Evolutionary conservation across 2,888 invertebrate genomes (phyloP), one percentile per base, ranked within the genome.

Genomic region (Formica aserva): DNA sequence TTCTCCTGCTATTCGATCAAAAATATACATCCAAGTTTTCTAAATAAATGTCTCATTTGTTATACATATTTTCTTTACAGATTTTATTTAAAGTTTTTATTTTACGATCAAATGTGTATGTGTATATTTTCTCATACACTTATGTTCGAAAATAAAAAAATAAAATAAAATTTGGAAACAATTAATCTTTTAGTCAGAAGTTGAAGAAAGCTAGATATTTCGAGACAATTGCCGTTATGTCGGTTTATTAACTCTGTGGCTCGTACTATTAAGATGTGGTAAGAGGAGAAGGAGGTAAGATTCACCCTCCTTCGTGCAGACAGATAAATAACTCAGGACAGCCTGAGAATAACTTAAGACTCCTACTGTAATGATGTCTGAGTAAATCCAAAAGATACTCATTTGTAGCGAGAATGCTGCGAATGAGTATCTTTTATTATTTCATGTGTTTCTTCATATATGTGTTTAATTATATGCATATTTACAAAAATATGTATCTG

Each of bases 211-310:
- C 60, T 60, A 35, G 45, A 29, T 60, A 35, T 22, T 41, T 67
- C n/a, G 35, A 69, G 80, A 41, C 41, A 52, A 83, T 81, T 83
- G 52, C 29, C 67, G 69, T 82, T 82, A 71, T 60, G 78, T 80
- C 85, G 91, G 92, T 94, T 94, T 94, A 94, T 94, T 94, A 94
- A 94, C 93, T 93, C 92, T 91, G 93, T 86, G 93, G 93, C 92
- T 92, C 90, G 91, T 85, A 87, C 91, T 93, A 94, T 93, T 93
- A 94, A 94, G 92, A 94, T 91, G 93, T 91, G 94, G 93, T 94
- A 82, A 84, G 85, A 72, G 38, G 32, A 57, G 77, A 82, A 72
- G 52, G 88, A 87, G 90, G 91, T 87, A 89, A 90, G 89, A 92
- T 91, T 92, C 92, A 92, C 90, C 91, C 90, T 85, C 76, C 52